These are phyloP conservation scores for Hypocryptadius cinnamomeus DNA, from an alignment of 2,113 vertebrate genomes.

Conservation along the genomic window DNA sequence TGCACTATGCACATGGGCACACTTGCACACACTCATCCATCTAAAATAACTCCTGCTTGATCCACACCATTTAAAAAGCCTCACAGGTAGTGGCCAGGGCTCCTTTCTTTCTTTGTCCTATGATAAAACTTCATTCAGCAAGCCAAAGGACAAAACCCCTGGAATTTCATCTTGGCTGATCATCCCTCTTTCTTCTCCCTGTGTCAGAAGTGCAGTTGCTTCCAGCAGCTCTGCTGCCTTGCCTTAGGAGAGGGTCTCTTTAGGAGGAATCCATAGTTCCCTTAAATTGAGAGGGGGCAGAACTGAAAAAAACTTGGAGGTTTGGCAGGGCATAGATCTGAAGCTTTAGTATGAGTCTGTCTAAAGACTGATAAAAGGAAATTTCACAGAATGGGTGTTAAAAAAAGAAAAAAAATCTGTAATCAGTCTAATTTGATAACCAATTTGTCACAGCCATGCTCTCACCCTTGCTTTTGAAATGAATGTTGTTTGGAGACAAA, in stretches of 20 bases:
- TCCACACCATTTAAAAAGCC: not conserved
- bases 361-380: slow-evolving; percentile 6
- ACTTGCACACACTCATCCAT: not conserved
- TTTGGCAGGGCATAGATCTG: not conserved
- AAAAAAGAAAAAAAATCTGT: not conserved
- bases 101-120: not conserved
- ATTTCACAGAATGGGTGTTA: slow-evolving; percentile 17
- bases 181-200: not conserved
- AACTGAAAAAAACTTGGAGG: not conserved
- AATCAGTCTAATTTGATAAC: slow-evolving; percentile 54
- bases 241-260: not conserved
- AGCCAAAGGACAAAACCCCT: not conserved
- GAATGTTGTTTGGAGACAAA: slow-evolving; percentile 19
- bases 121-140: not conserved
- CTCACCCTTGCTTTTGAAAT: slow-evolving; percentile 4
- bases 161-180: not conserved
- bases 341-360: not conserved
- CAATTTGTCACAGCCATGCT: slow-evolving; percentile 43
- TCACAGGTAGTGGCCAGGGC: not conserved
- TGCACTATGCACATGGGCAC: not conserved
- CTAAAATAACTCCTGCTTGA: not conserved
- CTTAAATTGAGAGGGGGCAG: not conserved
- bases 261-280: not conserved
- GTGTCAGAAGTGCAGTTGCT: not conserved
- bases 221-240: not conserved